Conservation (phyloP, 2,888 invertebrate genomes). For the Silvanus unidentatus region DNA sequence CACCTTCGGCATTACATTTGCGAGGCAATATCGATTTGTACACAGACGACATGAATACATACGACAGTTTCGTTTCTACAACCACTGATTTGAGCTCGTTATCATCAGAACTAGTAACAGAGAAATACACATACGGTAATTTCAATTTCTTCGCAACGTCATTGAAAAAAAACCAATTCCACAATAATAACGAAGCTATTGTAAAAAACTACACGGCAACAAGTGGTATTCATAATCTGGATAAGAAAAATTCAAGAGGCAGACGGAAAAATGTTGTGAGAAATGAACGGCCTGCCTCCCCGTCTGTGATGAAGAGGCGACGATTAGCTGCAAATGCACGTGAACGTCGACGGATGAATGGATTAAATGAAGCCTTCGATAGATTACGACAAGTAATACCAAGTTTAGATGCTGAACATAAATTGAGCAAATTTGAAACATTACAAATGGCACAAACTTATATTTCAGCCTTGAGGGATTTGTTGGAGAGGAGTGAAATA, state of each 20-base stretch:
- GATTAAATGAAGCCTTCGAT: conserved; percentile 68
- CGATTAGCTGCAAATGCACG: conserved; percentile 66
- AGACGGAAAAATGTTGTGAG: conserved; percentile 26
- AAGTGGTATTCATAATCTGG: conserved; percentile 13
- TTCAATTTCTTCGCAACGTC: conserved; percentile 31
- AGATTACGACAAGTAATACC: conserved; percentile 63
- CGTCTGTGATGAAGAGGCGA: conserved; percentile 54
- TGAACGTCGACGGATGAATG: conserved; percentile 66
- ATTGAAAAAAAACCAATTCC: conserved; percentile 26
- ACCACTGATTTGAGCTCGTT: conserved; percentile 32
- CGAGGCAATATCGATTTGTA: background rate
- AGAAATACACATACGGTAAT: conserved; percentile 32
- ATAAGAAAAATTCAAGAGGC: conserved; percentile 20
- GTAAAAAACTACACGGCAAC: conserved; percentile 14
- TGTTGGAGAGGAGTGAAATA: conserved; percentile 44
- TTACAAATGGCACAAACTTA: conserved; percentile 73
- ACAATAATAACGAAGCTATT: conserved; percentile 17
- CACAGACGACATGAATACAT: conserved; percentile 36
- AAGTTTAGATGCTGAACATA: conserved; percentile 60
- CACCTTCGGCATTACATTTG: background rate
- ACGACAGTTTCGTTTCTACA: conserved; percentile 36
- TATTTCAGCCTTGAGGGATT: conserved; percentile 61
- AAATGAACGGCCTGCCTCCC: conserved; percentile 36
- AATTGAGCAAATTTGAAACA: conserved; percentile 71
- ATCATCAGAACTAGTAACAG: conserved; percentile 32